Evolutionary conservation across 2,797 vertebrate genomes (phyloP), one percentile per base, ranked within the genome.

Genomic region (Mastacembelus armatus): DNA sequence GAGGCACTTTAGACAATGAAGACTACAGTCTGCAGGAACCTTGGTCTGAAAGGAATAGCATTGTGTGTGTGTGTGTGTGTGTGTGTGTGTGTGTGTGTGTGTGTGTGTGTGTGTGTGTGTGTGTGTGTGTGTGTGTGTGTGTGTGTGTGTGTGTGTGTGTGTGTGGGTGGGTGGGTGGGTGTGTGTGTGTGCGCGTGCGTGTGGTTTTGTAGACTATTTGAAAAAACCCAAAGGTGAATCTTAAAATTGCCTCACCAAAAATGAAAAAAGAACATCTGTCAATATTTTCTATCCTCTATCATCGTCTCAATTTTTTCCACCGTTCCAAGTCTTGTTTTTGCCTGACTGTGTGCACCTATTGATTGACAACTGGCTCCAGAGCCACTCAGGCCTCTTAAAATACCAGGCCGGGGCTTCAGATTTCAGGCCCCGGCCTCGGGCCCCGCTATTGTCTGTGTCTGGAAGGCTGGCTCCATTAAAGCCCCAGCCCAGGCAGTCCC

Each of bases 311-410:
- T 81, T 83, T 77, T 84, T 71, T 72, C 49, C 60, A 54, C 68
- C 50, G 6, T 78, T 88, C 66, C 73, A 66, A 59, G 84, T 84
- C 77, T 81, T 79, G 80, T 81, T 92, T 90, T 84, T 83, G 74
- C 78, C 66, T 92, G 90, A 92, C 88, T 93, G 88, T 92, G 81
- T 90, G 84, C 65, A 74, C 87, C 89, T 93, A 93, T 93, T 94
- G 93, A 94, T 94, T 94, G 93, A 94, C 93, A 94, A 88, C 90
- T 94, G 93, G 93, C 93, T 94, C 92, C 93, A 95, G 89, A 94
- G 88, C 91, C 92, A 93, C 93, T 94, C 91, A 92, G 89, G 83
- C 91, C 93, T 93, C 94, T 95, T 95, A 94, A 94, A 94, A 95
- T 95, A 93, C 93, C 92, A 93, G 84, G 87, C 86, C 80, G 10